phyloP scores from a whole-genome alignment of 2,888 invertebrate species.

The Drosophila aldrichi region DNA sequence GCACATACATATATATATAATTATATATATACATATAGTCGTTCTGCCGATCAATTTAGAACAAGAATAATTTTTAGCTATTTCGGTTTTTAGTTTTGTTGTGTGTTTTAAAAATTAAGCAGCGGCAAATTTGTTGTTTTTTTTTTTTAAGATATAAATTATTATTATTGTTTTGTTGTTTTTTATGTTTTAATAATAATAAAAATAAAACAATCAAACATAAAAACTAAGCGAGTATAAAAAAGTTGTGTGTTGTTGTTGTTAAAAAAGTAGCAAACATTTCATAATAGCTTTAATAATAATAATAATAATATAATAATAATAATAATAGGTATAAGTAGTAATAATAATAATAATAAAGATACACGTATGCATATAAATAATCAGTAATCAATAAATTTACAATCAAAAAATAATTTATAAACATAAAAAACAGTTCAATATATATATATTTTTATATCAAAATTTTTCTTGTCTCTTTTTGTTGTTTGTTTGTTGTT shows the following conservation, averaged over 20 bases:
- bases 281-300: conserved; percentile 52
- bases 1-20: conserved; percentile 3
- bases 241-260: conserved; percentile 63
- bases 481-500: conserved; percentile 17
- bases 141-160: conserved; percentile 32
- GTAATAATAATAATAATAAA: conserved; percentile 56
- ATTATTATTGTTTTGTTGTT: conserved; percentile 20
- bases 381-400: conserved; percentile 77
- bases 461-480: conserved; percentile 27
- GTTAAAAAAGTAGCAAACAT: conserved; percentile 70
- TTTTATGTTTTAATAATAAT: conserved; percentile 48
- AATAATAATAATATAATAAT: conserved; percentile 39
- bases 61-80: conserved; percentile 60
- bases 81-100: conserved; percentile 33
- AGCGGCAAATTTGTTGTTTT: conserved; percentile 39
- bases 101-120: conserved; percentile 42
- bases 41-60: conserved; percentile 47
- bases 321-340: conserved; percentile 18
- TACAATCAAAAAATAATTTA: conserved; percentile 77
- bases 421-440: conserved; percentile 78
- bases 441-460: conserved; percentile 60
- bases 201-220: conserved; percentile 70
- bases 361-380: conserved; percentile 65
- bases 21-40: conserved; percentile 9
- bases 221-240: conserved; percentile 78